Base-by-base conservation (phyloP, 2,113 vertebrate species). In the Eurypyga helias region DNA sequence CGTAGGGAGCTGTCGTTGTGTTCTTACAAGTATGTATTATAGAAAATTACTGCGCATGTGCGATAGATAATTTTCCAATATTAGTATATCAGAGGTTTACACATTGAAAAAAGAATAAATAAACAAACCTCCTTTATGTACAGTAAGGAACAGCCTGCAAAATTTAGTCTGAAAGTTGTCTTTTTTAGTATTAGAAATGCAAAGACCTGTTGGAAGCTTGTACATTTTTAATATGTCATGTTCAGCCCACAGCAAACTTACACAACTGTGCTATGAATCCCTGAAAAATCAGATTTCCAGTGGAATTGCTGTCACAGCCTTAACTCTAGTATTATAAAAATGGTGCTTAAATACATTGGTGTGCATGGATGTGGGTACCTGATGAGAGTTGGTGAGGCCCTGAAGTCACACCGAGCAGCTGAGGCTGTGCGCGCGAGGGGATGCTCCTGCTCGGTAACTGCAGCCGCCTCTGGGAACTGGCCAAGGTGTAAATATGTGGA, bases 111-210 rank as follows among this genome's bases (percentile, higher is more conserved):
- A 9, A 87, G 55, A 87, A 52, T 79, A 45, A 43, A 60, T 41
- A 34, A 54, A 14, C 28, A 18, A 31, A 23, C 28, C 93, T 96
- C 73, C 78, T 96, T 87, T 85, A 41, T 97, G 83, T 95, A 94
- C 96, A 97, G 83, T 95, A 91, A 96, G 82, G 96, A 96, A 95
- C 80, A 97, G 67, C 95, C 94, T 97, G 83, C 79, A 96, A 95
- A 97, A n/a, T 57, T 94, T 93, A 95, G 81, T 81, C 84, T 67
- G n/a, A 95, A 82, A 86, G 41, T 91, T 46, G 33, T 90, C 92
- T 87, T 86, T 91, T 93, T 89, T 96, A 95, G 71, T 62, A 76
- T 61, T 95, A 94, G 87, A 96, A 83, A 94, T 52, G 38, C 77
- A 75, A 66, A 96, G 71, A 82, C 69, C 71, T 69, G 33, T 89